Conservation (phyloP, 2,888 invertebrate species). For the Synanthedon vespiformis region DNA sequence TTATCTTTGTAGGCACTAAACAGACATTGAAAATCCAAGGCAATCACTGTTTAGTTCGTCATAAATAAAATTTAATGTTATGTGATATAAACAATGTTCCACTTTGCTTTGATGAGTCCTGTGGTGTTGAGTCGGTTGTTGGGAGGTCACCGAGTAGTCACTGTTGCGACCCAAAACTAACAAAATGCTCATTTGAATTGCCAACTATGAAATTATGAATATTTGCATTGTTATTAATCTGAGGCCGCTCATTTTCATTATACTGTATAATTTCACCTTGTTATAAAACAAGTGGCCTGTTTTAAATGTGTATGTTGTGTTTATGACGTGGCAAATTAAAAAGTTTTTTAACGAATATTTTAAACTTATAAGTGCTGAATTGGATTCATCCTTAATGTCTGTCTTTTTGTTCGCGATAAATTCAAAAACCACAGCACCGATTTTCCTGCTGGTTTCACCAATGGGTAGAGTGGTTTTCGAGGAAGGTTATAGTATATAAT, state of each 20-base stretch:
- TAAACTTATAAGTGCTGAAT: too few species aligned
- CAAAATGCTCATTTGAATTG: constrained; percentile 43
- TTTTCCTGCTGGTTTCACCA: too few species aligned
- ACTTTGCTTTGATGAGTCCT: not conserved
- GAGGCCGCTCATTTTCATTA: constrained; percentile 15
- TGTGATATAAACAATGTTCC: constrained; percentile 3
- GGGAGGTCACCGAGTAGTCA: not conserved
- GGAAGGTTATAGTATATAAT: too few species aligned
- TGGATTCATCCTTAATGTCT: too few species aligned
- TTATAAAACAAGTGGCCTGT: constrained; percentile 2
- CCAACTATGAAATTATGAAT: constrained; percentile 38
- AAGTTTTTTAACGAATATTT: too few species aligned
- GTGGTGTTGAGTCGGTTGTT: not conserved
- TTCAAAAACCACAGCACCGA: too few species aligned
- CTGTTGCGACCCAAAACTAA: constrained; percentile 26
- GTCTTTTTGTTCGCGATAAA: too few species aligned
- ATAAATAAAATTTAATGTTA: constrained; percentile 2
- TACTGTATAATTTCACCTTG: constrained; percentile 17
- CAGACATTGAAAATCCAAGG: too few species aligned
- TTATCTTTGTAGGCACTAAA: too few species aligned
- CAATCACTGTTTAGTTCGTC: not conserved
- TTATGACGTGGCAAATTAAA: too few species aligned
- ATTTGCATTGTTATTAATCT: constrained; percentile 33
- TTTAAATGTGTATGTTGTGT: not conserved
- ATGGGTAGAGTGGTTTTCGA: too few species aligned